Evolutionary conservation across 1,140 invertebrate species (phyloP), one percentile per base, ranked within the genome.

Genomic region (Atopsyche davidsoni): DNA sequence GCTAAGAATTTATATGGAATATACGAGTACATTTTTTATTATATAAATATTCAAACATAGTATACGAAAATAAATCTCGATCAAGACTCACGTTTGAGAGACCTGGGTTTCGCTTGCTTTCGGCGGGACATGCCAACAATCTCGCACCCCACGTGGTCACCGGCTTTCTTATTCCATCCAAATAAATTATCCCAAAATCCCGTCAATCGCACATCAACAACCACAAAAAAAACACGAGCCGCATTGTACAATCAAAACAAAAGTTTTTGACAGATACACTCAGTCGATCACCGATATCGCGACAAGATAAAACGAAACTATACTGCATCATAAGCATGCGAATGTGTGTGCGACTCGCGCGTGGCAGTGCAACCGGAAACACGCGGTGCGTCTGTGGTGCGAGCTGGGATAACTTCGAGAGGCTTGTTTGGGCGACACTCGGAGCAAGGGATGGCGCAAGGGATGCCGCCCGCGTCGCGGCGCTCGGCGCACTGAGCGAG

Each of bases 71-170:
- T 46, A 38, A 9, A 38, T 38, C 14, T 17, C 34, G 31, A 50
- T 7, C 7, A 50, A 51, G 67, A 58, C 69, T 72, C 62, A 75
- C 72, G 63, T 65, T 72, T 75, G 18, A 75, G 62, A 39, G 72
- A 71, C 59, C 70, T 65, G 9, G 72, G 72, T 56, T 75, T 75
- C 21, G 72, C 72, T 58, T 75, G 72, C 63, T 75, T 75, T 52
- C 72, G 64, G 59, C 72, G 67, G 52, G 72, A 75, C 72, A 75
- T 75, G 39, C 53, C 64, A 32, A 34, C 51, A 47, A 46, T 48
- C 21, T 51, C 21, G 7, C 22, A 7, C 23, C 32, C 41, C 42
- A 46, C 51, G 43, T 47, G 44, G 25, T 42, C 28, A 21, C 48
- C 28, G 32, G 9, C 39, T 43, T 21, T 22, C 16, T 39, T 23